Evolutionary conservation across 2,888 invertebrate species (phyloP).

Genomic region (Caenorhabditis virilis): DNA sequence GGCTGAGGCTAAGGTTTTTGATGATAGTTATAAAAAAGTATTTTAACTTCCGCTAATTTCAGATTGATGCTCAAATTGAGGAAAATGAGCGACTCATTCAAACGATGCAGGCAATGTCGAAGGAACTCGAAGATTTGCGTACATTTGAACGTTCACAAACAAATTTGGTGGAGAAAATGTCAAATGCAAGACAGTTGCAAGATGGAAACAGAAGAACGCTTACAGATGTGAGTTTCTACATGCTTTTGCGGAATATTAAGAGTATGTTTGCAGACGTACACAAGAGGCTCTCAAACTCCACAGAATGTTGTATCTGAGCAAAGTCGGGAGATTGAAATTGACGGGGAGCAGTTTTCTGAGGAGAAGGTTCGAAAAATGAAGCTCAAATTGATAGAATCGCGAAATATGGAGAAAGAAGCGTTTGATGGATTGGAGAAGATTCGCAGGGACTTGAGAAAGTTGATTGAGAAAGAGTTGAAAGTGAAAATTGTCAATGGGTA

Average conservation of each 20-base stretch:
- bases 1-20: no score
- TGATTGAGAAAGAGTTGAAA: conserved; percentile 19
- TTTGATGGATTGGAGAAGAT: conserved; percentile 17
- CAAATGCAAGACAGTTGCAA: no score
- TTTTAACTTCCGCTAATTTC: no score
- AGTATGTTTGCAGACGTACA: background rate
- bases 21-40: no score
- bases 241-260: background rate
- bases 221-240: background rate
- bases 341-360: no score
- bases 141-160: conserved; percentile 11
- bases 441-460: conserved; percentile 9
- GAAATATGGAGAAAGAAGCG: conserved; percentile 6
- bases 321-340: no score
- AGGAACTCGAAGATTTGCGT: conserved; percentile 8
- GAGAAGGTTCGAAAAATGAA: no score
- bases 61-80: background rate
- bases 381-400: background rate
- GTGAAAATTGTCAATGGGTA: conserved; percentile 10
- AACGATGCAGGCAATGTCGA: conserved; percentile 5
- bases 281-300: conserved; percentile 5
- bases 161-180: conserved; percentile 7
- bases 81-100: conserved; percentile 12
- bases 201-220: background rate
- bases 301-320: background rate